These are phyloP conservation scores for Electrona antarctica DNA, from an alignment of 2,113 vertebrate species.

Conservation along the genomic window DNA sequence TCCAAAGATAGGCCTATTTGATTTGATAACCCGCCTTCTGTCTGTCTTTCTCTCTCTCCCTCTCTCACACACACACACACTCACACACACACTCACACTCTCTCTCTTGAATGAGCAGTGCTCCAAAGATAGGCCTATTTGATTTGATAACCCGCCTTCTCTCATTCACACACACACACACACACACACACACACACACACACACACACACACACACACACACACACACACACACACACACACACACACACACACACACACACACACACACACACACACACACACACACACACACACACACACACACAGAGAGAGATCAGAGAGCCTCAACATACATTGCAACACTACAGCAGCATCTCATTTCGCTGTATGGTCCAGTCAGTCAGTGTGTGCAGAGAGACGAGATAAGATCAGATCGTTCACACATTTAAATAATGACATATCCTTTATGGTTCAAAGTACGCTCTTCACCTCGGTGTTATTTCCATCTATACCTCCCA, in stretches of 20 bases:
- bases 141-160: too few relatives aligned
- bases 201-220: not conserved
- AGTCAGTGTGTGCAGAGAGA: too few relatives aligned
- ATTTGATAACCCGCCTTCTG: too few relatives aligned
- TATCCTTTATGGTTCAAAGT: not conserved
- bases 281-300: not conserved
- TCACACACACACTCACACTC: too few relatives aligned
- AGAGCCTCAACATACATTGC: constrained; percentile 20
- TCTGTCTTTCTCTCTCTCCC: not conserved
- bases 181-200: not conserved
- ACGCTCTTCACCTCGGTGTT: rapidly evolving
- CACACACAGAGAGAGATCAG: not conserved
- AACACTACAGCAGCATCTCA: too few relatives aligned
- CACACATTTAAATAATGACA: not conserved
- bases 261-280: not conserved
- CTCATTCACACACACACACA: not conserved
- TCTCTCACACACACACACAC: too few relatives aligned
- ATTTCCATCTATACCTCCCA: not conserved
- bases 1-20: too few relatives aligned
- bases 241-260: not conserved
- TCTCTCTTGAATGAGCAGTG: too few relatives aligned
- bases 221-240: not conserved
- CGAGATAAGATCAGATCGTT: not conserved
- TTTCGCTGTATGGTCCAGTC: not conserved
- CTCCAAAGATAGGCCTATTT: too few relatives aligned